phyloP scores from a whole-genome alignment of 53 echinoderm and acorn worm genomes.

The Zoroaster sp. region DNA sequence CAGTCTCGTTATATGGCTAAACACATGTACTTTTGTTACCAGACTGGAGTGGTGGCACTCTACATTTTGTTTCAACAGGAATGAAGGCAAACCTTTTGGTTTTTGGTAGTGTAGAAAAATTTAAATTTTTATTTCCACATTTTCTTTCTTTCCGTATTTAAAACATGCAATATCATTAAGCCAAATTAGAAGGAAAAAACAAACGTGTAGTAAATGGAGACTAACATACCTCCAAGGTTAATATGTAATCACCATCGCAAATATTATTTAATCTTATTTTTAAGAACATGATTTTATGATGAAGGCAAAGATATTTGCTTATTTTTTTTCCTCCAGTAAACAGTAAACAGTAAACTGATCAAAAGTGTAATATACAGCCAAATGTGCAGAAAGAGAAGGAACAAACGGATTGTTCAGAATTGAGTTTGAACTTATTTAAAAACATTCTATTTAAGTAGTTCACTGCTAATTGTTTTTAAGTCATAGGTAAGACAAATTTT shows the following conservation, averaged over 20 bases:
- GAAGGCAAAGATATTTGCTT: background rate
- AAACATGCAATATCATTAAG: slow-evolving; percentile 23
- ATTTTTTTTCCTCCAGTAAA: background rate
- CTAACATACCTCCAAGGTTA: background rate
- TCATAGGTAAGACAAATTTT: slow-evolving; percentile 1
- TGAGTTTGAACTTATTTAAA: background rate
- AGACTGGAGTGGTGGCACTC: background rate
- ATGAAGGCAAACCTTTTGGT: background rate
- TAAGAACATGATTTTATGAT: background rate
- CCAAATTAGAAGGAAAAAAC: slow-evolving; percentile 1
- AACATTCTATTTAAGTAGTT: too few relatives aligned
- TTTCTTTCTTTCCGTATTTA: background rate
- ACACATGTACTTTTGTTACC: too few relatives aligned
- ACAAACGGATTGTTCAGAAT: slow-evolving; percentile 22
- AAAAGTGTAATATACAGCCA: slow-evolving; percentile 29
- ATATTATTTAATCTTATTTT: background rate
- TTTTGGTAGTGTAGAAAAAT: background rate
- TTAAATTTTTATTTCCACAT: background rate
- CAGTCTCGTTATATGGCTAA: too few relatives aligned
- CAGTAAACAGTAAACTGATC: background rate
- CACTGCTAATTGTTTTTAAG: background rate
- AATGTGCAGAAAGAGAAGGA: background rate
- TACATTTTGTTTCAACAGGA: background rate
- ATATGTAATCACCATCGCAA: background rate
- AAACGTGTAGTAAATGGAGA: background rate